Evolutionary conservation across 2,888 invertebrate genomes (phyloP).

Genomic region (Drosophila glabriapex): DNA sequence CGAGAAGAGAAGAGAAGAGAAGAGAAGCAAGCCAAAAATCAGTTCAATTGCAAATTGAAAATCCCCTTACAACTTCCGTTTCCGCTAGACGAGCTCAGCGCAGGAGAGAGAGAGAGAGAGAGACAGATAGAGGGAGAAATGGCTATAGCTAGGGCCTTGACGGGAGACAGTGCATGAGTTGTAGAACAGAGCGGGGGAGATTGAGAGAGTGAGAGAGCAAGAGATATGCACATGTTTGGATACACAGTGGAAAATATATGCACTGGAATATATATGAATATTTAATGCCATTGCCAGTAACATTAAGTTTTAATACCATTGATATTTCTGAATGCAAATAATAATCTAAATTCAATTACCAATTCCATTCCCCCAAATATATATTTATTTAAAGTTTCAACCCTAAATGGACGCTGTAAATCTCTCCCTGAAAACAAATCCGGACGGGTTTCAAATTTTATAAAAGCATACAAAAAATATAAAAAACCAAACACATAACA

Average conservation of each 20-base stretch:
- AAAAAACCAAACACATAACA: background rate
- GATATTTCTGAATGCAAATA: background rate
- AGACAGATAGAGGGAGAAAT: background rate
- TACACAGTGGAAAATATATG: slow-evolving; percentile 4
- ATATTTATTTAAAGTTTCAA: background rate
- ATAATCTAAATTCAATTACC: background rate
- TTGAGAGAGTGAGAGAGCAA: slow-evolving; percentile 6
- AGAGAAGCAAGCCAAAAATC: slow-evolving; percentile 74
- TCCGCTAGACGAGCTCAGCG: slow-evolving; percentile 61
- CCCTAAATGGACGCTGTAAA: background rate
- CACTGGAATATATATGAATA: background rate
- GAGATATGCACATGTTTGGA: slow-evolving; percentile 18
- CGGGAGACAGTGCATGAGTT: background rate
- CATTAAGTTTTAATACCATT: background rate
- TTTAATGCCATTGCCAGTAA: background rate
- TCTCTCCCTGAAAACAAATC: background rate
- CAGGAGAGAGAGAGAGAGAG: background rate
- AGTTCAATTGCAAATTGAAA: slow-evolving; percentile 82
- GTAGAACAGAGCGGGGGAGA: background rate
- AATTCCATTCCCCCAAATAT: background rate
- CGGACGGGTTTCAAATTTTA: no score
- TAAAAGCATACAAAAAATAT: background rate
- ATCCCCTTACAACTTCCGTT: slow-evolving; percentile 81
- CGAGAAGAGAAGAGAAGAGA: background rate
- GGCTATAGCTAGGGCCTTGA: slow-evolving; percentile 2